A percentile compares a stretch with the other conserved stretches of the same genome.
phyloP scores from a whole-genome alignment of 2,888 invertebrate genomes.

The Eupithecia vulgata region DNA sequence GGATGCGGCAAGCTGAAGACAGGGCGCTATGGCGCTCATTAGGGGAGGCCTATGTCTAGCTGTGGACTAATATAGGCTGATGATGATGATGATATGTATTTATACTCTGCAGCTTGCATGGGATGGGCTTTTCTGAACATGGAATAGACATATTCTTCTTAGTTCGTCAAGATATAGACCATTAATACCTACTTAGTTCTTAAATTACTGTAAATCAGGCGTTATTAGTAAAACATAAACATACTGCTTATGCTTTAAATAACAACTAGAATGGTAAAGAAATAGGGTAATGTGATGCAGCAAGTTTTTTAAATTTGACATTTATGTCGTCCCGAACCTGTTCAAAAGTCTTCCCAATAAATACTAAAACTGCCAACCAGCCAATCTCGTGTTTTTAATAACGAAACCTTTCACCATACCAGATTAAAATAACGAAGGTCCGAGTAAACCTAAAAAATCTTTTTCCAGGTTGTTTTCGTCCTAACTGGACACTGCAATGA shows the following conservation, averaged over 20 bases:
- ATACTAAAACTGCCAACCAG: neutral
- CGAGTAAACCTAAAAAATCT: neutral
- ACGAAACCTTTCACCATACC: neutral
- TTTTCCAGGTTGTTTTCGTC: constrained; percentile 87
- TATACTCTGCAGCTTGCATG: neutral
- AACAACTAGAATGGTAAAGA: neutral
- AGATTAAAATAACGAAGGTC: neutral
- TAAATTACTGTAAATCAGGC: neutral
- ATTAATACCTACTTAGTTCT: too few relatives aligned
- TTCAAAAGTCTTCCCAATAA: neutral
- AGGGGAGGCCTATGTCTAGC: too few relatives aligned
- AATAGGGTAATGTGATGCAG: neutral
- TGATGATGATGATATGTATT: too few relatives aligned
- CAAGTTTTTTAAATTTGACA: neutral
- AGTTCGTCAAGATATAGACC: too few relatives aligned
- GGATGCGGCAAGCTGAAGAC: too few relatives aligned
- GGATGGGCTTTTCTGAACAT: neutral
- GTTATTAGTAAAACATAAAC: too few relatives aligned
- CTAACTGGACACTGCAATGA: constrained; percentile 89
- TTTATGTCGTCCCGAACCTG: neutral
- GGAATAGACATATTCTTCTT: too few relatives aligned
- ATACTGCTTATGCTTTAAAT: neutral
- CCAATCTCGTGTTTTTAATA: neutral
- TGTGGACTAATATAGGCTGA: too few relatives aligned
- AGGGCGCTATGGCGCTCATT: too few relatives aligned